phyloP scores from a whole-genome alignment of 2,797 vertebrate genomes.

The Hemitrygon akajei region DNA sequence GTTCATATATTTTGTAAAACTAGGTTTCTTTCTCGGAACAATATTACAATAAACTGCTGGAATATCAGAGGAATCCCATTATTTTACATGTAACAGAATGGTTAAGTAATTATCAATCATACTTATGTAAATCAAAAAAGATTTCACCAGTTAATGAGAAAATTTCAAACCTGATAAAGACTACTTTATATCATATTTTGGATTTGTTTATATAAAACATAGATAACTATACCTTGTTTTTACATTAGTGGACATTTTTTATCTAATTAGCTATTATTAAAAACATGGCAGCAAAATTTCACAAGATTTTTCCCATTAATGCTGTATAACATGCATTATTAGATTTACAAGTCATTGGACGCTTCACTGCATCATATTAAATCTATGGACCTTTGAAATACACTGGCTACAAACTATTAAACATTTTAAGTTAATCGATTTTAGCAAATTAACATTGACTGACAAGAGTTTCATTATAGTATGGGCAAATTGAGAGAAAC shows the following conservation, averaged over 20 bases:
- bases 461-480: background rate
- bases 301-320: background rate
- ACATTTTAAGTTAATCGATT: background rate
- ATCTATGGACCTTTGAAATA: background rate
- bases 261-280: background rate
- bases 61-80: background rate
- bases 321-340: background rate
- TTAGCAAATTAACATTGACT: background rate
- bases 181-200: background rate
- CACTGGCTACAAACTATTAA: background rate
- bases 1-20: background rate
- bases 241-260: background rate
- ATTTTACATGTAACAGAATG: background rate
- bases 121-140: background rate
- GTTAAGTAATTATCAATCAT: background rate
- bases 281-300: background rate
- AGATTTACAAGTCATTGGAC: background rate
- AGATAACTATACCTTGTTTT: background rate
- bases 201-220: background rate
- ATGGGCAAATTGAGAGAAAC: background rate
- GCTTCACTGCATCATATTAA: background rate
- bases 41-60: background rate
- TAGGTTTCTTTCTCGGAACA: background rate
- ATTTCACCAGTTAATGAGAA: background rate
- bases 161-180: background rate